Base-by-base conservation (phyloP, 2,797 vertebrate genomes). In the Euphonia xanthogaster region DNA sequence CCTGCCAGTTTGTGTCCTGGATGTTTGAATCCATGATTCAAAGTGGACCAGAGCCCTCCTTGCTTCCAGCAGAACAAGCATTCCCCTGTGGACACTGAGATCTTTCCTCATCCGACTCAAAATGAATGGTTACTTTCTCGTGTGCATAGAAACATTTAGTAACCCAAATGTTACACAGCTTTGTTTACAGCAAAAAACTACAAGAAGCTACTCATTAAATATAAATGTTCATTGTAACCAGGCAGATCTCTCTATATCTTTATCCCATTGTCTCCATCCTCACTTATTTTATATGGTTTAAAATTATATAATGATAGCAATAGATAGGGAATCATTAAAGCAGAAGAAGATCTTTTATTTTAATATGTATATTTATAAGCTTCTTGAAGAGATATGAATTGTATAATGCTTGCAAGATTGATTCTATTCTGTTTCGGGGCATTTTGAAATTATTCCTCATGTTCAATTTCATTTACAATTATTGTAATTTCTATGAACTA, bases 301-400 rank as follows among this genome's bases (percentile, higher is more conserved):
- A 39, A 77, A n/a, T 55, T 77, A 76, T 75, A 68, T 66, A 84
- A 86, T 74, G 68, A 35, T 48, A 79, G 7, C 22, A 91, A 42
- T 47, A 86, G 61, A 79, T 85, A 90, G 86, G 57, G 84, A 93
- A 92, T 63, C 48, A 88, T 90, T 89, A 91, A 90, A 70, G 15
- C 48, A 83, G 61, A 68, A 94, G 58, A 83, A 74, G 21, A 31
- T 39, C 13, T 90, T 73, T 5, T 14, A 72, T 92, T 90, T 91
- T 14, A 68, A 51, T 79, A 48, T 25, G 18, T 71, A 44, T 47
- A 22, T 78, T 72, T 51, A 48, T 48, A 87, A 91, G 30, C 12
- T 85, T 76, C 57, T 81, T 90, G n/a, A 73, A 91, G 39, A 70
- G 12, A 24, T 47, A 37, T 3, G 44, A 67, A 17, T 55, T 6